phyloP scores from a whole-genome alignment of 2,797 vertebrate species.

The Glyptemys insculpta region DNA sequence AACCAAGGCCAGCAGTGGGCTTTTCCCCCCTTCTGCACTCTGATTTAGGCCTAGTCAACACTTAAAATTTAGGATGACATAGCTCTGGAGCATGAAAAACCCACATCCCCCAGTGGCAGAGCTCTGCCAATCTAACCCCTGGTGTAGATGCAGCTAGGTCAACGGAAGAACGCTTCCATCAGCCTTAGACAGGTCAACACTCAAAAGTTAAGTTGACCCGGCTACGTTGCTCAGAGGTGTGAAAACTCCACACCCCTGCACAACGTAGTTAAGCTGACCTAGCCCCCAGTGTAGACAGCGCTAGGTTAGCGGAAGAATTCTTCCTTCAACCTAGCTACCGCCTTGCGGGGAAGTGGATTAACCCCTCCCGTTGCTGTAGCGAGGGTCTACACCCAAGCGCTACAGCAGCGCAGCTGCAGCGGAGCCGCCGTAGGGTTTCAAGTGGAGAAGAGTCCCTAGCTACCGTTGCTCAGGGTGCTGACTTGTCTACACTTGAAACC shows the following conservation, averaged over 20 bases:
- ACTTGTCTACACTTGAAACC: not conserved
- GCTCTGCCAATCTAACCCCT: not conserved
- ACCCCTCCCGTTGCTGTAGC: not conserved
- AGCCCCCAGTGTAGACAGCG: not conserved
- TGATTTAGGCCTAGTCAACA: not conserved
- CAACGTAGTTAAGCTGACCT: not conserved
- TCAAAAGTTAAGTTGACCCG: too few species aligned
- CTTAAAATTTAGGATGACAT: too few species aligned
- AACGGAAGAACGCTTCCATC: not conserved
- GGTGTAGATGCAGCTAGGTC: not conserved
- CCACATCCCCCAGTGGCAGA: not conserved
- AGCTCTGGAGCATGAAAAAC: not conserved
- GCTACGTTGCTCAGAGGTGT: too few species aligned
- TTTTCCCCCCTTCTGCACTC: not conserved
- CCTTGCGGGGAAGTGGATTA: not conserved
- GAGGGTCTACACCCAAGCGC: not conserved
- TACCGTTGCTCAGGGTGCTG: not conserved
- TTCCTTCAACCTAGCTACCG: not conserved
- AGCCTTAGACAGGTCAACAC: not conserved
- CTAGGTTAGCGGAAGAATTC: not conserved
- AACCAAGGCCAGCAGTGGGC: not conserved
- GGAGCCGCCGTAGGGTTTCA: too few species aligned
- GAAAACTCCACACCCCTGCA: too few species aligned
- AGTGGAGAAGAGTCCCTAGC: too few species aligned
- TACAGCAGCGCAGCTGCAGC: not conserved